Evolutionary conservation across 2,797 vertebrate species (phyloP), one percentile per base, ranked within the genome.

Genomic region (Enteromius argenteus): DNA sequence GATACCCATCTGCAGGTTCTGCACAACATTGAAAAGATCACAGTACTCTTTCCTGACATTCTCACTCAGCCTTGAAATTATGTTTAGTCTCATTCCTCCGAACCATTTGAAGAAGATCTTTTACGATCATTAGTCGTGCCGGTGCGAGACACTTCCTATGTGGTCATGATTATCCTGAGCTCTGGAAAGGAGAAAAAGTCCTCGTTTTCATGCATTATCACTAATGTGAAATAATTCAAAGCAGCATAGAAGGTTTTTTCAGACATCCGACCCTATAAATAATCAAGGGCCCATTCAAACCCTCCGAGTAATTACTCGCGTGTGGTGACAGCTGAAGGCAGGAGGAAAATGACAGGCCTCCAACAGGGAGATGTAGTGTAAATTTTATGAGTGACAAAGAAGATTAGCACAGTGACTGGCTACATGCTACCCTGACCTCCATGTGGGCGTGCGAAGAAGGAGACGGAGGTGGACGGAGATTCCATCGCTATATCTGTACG

Each of bases 321-420:
- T 94, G 93, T 92, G 90, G 91, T 95, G 95, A 95, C 95, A 94
- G 94, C 94, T 93, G 91, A 91, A 90, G 95, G 93, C 93, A 93
- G 93, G 90, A 88, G 91, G 91, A 93, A 95, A 95, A 94, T 95
- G 95, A 96, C 95, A 95, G 92, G 90, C 91, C 92, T 94, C 94
- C 95, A 93, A 92, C 87, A 89, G 95, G 94, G 94, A 96, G 92
- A 94, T 94, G 94, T 93, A 94, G 94, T 95, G 95, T 96, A 95
- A 94, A 95, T 95, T 95, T 95, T 95, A 95, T 95, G 94, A 96
- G 94, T 95, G 94, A 95, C 95, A 95, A 95, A 95, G 91, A 87
- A 95, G 95, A 96, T 95, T 95, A 95, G 95, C 87, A 73, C 90
- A 93, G 86, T 88, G 93, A 93, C 93, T 93, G 92, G 94, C 87